Evolutionary conservation across 1,140 invertebrate genomes (phyloP), one percentile per base, ranked within the genome.

Genomic region (Drosophila eugracilis): DNA sequence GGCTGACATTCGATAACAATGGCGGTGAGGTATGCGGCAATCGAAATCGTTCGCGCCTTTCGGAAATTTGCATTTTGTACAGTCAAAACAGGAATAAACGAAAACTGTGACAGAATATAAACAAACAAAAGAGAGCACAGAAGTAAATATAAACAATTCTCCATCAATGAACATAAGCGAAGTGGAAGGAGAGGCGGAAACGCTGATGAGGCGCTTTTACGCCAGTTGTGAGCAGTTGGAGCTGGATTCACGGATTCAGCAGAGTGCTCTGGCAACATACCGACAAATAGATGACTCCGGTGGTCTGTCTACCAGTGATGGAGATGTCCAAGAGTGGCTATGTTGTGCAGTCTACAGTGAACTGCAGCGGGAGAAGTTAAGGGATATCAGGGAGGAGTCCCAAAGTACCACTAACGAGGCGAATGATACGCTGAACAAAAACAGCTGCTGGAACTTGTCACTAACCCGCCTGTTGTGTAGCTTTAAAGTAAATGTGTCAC

Each of bases 401-500:
- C 7, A 45, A 49, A 19, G 19, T 14, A 4, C 6, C 6, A 14
- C 14, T 2, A 26, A 15, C 6, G 12, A 39, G 9, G 19, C 2
- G 6, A n/a, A 10, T n/a, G 59, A 57, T 7, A 10, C 9, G 10
- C 50, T 48, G 28, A 5, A 37, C 0, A 48, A 39, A 1, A 44
- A 1, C 5, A 44, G 57, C 6, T 86, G 77, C 55, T 85, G 81
- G 81, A 85, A 86, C 32, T 48, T 77, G 5, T 81, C 81, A 12
- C 24, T 85, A n/a, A 81, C 81, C 1, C 52, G 62, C n/a, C 93
- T 99, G 4, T 92, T 99, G 1, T 93, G 96, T 77, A 94, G 96
- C 17, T 97, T 97, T 90, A 96, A 97, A 91, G 94, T 99, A 34
- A 97, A 96, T 77, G 93, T 99, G 26, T 96, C 96, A 42, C 96